A percentile compares a stretch with the other conserved stretches of the same genome.
Evolutionary conservation across 2,888 invertebrate species (phyloP).

Genomic region (Spisula subtruncata): DNA sequence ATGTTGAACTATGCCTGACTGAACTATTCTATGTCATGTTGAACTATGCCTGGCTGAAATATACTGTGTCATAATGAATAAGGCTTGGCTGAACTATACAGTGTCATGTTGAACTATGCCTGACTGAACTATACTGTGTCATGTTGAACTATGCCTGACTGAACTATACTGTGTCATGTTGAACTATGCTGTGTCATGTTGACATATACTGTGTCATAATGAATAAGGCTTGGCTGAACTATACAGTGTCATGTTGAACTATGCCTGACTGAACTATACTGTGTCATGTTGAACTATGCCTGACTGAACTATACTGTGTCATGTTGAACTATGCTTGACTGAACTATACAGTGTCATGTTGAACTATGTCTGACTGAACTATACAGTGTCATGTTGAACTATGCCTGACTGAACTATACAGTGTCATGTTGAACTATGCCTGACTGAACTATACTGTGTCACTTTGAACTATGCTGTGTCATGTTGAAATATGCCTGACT

Average conservation of each 20-base stretch:
- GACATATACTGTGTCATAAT: not conserved
- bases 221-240: not conserved
- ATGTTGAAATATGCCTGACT: not conserved
- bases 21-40: no score
- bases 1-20: no score
- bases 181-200: not conserved
- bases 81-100: no score
- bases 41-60: no score
- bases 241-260: not conserved
- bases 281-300: not conserved
- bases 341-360: not conserved
- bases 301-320: not conserved
- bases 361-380: not conserved
- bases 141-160: not conserved
- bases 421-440: not conserved
- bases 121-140: not conserved
- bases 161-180: not conserved
- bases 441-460: not conserved
- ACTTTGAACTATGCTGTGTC: not conserved
- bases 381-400: not conserved
- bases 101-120: not conserved
- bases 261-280: not conserved
- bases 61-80: no score
- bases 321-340: not conserved
- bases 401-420: not conserved